Base-by-base conservation (phyloP, 2,113 vertebrate species). In the Callospermophilus lateralis region DNA sequence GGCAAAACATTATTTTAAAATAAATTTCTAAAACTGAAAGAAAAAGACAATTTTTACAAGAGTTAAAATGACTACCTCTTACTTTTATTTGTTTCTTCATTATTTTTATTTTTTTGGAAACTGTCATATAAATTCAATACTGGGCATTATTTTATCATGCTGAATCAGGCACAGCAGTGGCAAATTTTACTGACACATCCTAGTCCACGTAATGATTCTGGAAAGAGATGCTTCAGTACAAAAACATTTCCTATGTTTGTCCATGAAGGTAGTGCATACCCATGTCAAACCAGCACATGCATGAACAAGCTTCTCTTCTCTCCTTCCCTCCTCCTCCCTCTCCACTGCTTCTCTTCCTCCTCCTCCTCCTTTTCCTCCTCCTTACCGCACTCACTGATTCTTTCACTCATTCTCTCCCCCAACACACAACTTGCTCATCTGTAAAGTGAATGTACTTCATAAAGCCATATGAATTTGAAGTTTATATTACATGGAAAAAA, bases 111-210 rank as follows among this genome's bases (percentile, higher is more conserved):
- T 34, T 95, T 61, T 34, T 95, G 74, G 89, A 90, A 97, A 91
- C 34, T 95, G 51, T 84, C 73, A 88, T 37, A 90, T 65, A 55
- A 87, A 70, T 89, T 97, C 39, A 94, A 30, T 58, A 58, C 20
- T 58, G 20, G 20, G 55, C 51, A 78, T 22, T 2, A 30, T 77
- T 96, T 70, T 63, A 63, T 63, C 24, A 63, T 63, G 24, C 22
- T 26, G 9, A 96, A 72, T 96, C 61, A 96, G 51, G 73, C 97
- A 95, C 13, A 42, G 19, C 83, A 90, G 94, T 97, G 89, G 93
- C 61, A 63, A 63, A 63, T 63, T 63, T 63, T 24, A 63, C 61
- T 63, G 26, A 63, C 24, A 63, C 3, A 63, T 67, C 39, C 28
- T 67, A n/a, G 4, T 17, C 24, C 39, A 63, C 6, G 32, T 58